phyloP scores from a whole-genome alignment of 1,140 invertebrate species.

The Trypoxylus dichotomus region DNA sequence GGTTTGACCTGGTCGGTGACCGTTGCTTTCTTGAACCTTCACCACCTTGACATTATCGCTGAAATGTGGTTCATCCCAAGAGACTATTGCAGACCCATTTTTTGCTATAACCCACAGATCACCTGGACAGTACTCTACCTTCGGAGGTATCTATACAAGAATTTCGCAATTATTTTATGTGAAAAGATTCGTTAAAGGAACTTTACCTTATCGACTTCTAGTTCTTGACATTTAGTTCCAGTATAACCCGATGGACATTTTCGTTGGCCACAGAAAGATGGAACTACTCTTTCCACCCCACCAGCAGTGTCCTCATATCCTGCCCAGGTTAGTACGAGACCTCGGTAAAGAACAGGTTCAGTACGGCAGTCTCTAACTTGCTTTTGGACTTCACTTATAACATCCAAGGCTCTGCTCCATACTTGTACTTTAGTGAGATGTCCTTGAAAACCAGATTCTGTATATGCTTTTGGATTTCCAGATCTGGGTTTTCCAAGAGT shows the following conservation, averaged over 20 bases:
- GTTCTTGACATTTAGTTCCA: slow-evolving; percentile 79
- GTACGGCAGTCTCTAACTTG: slow-evolving; percentile 89
- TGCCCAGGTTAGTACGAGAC: slow-evolving; percentile 86
- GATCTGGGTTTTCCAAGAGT: slow-evolving; percentile 86
- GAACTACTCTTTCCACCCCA: slow-evolving; percentile 88
- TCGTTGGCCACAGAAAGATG: slow-evolving; percentile 87
- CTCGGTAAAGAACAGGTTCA: slow-evolving; percentile 85
- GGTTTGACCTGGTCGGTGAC: slow-evolving; percentile 87
- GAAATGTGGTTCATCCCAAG: slow-evolving; percentile 93
- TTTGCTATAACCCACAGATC: slow-evolving; percentile 92
- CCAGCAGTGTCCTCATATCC: slow-evolving; percentile 87
- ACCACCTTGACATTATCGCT: slow-evolving; percentile 83
- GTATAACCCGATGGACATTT: slow-evolving; percentile 83
- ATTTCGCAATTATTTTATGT: slow-evolving; percentile 35
- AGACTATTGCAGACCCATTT: slow-evolving; percentile 87
- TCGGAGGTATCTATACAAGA: slow-evolving; percentile 66
- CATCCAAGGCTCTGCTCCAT: slow-evolving; percentile 88
- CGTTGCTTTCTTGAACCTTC: slow-evolving; percentile 81
- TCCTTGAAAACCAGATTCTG: slow-evolving; percentile 90
- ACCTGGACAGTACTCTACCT: slow-evolving; percentile 86
- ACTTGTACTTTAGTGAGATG: slow-evolving; percentile 93
- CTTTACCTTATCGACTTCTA: slow-evolving; percentile 74
- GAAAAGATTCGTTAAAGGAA: not conserved
- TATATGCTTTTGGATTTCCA: slow-evolving; percentile 72
- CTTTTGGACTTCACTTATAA: slow-evolving; percentile 91